Base-by-base conservation (phyloP, 1,140 invertebrate genomes). In the Eubasilissa regina region DNA sequence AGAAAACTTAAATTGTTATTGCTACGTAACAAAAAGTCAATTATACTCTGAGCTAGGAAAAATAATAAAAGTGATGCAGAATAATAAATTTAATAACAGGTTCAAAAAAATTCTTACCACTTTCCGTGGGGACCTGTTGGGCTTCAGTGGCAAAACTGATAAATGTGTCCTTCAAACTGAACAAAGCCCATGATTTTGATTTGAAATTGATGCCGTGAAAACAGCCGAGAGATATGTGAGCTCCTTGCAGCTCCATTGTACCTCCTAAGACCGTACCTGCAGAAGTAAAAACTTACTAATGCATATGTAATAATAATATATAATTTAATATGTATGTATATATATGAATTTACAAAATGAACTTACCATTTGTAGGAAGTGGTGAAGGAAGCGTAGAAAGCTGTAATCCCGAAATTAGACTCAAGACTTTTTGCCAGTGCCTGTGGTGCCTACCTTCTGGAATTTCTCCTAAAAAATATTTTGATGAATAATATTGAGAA, bases 181-280 rank as follows among this genome's bases (percentile, higher is more conserved):
- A 99, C 43, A 99, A 85, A 0, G 97, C 97, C 97, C 98, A 99
- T 1, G 95, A 97, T 89, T 98, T 99, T 43, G 97, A 90, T 84
- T 97, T 97, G 87, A 99, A 98, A 87, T 98, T 99, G 84, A 98
- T 97, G 6, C 97, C 98, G 87, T 99, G 97, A 90, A 99, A 99
- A 87, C 97, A 99, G 8, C 97, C 97, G 48, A 99, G 89, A 12
- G 97, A 98, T 53, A 99, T 96, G 85, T 98, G 97, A 43, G 94
- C 96, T 19, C 94, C 94, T 82, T 96, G 94, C 13, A 98, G 89
- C 85, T 97, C 95, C 90, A 97, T 95, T n/a, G 95, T 96, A 43
- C 97, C 97, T 15, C 97, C 97, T 0, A 99, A 89, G 12, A 98
- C 95, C 1, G 96, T 97, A 11, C 95, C 96, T 84, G 91, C n/a